Base-by-base conservation (phyloP, 2,888 invertebrate species). In the Erebia ligea region DNA sequence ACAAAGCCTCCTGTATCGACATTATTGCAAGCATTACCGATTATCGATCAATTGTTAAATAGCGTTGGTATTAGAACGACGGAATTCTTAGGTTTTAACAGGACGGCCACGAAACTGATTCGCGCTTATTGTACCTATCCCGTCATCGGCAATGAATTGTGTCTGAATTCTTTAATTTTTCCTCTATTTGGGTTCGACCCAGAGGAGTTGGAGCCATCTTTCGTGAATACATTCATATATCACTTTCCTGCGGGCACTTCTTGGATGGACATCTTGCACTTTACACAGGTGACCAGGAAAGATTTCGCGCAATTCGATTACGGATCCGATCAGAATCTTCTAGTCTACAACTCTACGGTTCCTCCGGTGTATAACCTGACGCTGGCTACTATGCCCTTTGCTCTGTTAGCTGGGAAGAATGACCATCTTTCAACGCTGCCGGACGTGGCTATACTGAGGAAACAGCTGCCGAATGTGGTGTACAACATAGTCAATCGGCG, bases 1-100 rank as follows among this genome's bases (percentile, higher is more conserved):
- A 70, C 76, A 10, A 62, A 42, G 0, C 72, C 65, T 3, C 75
- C 76, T 10, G n/a, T 76, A 15, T 45, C 67, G 6, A 59, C 72
- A 40, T 40, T 10, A 56, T 25, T 50, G 1, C 48, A 68, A 34
- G 34, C 34, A 6, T 34, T 34, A 11, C 61, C 68, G 8, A 19
- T 50, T n/a, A n/a, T 77, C 8, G 69, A 70, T 17, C 11, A 70
- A 2, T 9, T 57, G 0, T 40, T 76, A 0, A 70, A 25, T 52
- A 40, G 52, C n/a, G 45, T 72, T 15, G 57, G 52, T 9, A 21
- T 71, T 34, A 34, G 6, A 10, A 15, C 4, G 19, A 45, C 11
- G 6, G 34, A 34, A 34, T 45, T 45, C 13, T 11, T 45, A 4
- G 59, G 59, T 10, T 17, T 42, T 17, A 59, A 59, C n/a, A 59